A percentile compares a stretch with the other conserved stretches of the same genome.
phyloP scores from a whole-genome alignment of 1,140 invertebrate genomes.

The Pararge aegeria region DNA sequence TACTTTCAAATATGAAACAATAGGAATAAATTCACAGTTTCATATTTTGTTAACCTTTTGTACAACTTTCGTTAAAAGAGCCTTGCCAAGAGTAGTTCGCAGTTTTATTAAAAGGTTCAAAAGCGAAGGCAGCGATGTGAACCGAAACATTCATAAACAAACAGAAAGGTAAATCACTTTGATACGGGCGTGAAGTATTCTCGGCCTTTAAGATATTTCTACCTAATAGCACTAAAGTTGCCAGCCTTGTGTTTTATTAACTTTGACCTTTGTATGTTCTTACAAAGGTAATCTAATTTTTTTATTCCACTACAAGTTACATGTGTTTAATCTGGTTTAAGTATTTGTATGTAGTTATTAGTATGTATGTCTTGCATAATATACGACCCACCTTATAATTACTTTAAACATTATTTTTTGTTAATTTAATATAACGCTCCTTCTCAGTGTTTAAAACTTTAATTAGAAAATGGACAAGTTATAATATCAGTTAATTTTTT shows the following conservation, averaged over 20 bases:
- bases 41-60: neutral
- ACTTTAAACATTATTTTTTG: too few relatives aligned
- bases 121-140: conserved; percentile 14
- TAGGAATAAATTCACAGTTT: neutral
- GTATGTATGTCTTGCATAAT: too few relatives aligned
- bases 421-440: too few relatives aligned
- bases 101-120: conserved; percentile 18
- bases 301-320: too few relatives aligned
- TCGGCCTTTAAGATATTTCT: conserved; percentile 10
- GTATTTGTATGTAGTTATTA: too few relatives aligned
- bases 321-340: too few relatives aligned
- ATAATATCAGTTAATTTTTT: too few relatives aligned
- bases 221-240: neutral
- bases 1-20: too few relatives aligned
- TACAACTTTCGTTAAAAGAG: neutral
- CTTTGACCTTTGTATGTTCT: neutral
- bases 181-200: conserved; percentile 11
- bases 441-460: too few relatives aligned
- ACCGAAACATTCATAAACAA: conserved; percentile 16
- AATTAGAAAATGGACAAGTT: too few relatives aligned
- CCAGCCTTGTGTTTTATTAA: neutral
- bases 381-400: too few relatives aligned
- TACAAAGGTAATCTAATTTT: neutral
- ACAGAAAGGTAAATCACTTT: conserved; percentile 21
- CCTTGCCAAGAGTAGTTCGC: neutral